Evolutionary conservation across 1,140 invertebrate genomes (phyloP).

Genomic region (Aphidius gifuensis): DNA sequence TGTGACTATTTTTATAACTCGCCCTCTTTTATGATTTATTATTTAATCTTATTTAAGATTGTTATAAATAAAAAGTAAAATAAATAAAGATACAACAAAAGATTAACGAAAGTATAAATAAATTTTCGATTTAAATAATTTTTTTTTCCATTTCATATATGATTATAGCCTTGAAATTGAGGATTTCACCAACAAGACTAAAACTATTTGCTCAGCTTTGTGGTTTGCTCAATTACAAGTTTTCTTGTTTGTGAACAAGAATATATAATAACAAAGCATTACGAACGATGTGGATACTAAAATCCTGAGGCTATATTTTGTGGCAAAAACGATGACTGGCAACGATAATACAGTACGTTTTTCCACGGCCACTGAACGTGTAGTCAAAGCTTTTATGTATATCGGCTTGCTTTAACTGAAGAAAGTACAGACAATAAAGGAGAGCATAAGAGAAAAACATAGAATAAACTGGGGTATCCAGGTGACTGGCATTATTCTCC

Average conservation of each 20-base stretch:
- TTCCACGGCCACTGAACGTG: constrained; percentile 14
- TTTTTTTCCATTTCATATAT: no score
- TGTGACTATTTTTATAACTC: no score
- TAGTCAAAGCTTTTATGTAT: constrained; percentile 12
- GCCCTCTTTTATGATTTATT: no score
- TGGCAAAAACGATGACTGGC: constrained; percentile 22
- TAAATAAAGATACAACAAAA: background rate
- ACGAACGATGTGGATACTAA: no score
- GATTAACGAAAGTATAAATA: no score
- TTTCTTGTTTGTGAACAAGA: no score
- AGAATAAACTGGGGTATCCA: constrained; percentile 14
- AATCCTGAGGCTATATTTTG: constrained; percentile 2
- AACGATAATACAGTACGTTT: constrained; percentile 24
- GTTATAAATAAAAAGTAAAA: background rate
- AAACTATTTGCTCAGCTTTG: no score
- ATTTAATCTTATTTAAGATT: constrained; percentile 10
- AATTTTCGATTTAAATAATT: no score
- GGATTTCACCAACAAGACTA: no score
- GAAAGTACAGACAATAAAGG: background rate
- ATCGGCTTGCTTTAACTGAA: constrained; percentile 23
- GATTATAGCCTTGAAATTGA: no score
- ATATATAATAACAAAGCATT: no score
- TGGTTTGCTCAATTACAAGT: no score
- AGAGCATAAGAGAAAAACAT: background rate
- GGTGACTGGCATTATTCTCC: constrained; percentile 41